phyloP scores from a whole-genome alignment of 1,140 invertebrate species.

The Neodiprion pinetum region DNA sequence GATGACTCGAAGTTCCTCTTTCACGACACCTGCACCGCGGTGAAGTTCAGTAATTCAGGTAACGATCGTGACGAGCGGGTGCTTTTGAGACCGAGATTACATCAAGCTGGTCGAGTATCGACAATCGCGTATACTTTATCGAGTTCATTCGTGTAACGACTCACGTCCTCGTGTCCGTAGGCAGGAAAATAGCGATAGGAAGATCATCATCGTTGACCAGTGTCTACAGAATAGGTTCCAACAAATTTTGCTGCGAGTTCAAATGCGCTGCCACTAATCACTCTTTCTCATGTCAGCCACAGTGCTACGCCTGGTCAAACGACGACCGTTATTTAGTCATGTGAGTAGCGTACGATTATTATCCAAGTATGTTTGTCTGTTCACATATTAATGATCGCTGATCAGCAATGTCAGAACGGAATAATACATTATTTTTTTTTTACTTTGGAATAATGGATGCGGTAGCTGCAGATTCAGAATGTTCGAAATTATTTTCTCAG shows the following conservation, averaged over 20 bases:
- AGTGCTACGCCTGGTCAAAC: not conserved
- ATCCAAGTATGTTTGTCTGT: too few relatives aligned
- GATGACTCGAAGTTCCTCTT: not conserved
- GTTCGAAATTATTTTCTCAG: not conserved
- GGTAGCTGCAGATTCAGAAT: not conserved
- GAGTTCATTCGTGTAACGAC: too few relatives aligned
- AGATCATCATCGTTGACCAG: not conserved
- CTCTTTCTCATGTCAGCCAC: not conserved
- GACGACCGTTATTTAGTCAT: conserved; percentile 4
- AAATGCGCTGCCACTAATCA: not conserved
- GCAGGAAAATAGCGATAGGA: not conserved
- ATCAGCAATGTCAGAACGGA: too few relatives aligned
- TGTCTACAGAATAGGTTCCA: not conserved
- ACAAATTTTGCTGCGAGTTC: conserved; percentile 2
- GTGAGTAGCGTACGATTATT: not conserved
- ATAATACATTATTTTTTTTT: too few relatives aligned
- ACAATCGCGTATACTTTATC: not conserved
- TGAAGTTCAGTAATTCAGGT: conserved; percentile 1
- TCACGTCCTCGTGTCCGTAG: not conserved
- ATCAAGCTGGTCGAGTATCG: not conserved
- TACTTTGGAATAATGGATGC: not conserved
- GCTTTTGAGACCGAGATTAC: not conserved
- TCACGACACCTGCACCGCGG: not conserved
- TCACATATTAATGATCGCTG: too few relatives aligned
- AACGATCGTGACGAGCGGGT: not conserved